Conservation (phyloP, 2,888 invertebrate genomes). For the Lamproptera curius region DNA sequence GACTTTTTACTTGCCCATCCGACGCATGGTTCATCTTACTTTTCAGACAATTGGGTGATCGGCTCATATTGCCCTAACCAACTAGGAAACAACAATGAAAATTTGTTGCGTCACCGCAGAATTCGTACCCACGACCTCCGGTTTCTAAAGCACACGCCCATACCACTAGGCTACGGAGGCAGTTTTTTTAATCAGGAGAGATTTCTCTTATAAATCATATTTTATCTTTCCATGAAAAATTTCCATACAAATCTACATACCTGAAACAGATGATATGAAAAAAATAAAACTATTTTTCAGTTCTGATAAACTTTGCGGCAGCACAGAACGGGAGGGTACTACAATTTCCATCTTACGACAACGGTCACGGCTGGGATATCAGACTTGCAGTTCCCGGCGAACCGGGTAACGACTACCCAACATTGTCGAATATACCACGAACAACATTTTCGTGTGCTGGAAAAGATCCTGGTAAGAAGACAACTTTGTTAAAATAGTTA, state of each 20-base stretch:
- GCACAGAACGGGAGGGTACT: slow-evolving; percentile 48
- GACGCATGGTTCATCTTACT: no score
- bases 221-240: neutral
- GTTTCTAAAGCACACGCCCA: no score
- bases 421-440: slow-evolving; percentile 75
- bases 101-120: no score
- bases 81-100: no score
- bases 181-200: no score
- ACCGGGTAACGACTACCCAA: slow-evolving; percentile 82
- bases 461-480: slow-evolving; percentile 75
- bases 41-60: no score
- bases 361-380: slow-evolving; percentile 75
- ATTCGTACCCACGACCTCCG: no score
- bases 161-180: no score
- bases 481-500: no score
- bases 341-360: slow-evolving; percentile 41
- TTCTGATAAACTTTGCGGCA: slow-evolving; percentile 32
- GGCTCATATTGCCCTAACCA: no score
- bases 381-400: slow-evolving; percentile 81
- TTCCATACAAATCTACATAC: neutral
- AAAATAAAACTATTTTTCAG: slow-evolving; percentile 35
- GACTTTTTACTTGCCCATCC: no score
- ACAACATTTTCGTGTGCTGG: slow-evolving; percentile 81
- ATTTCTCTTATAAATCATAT: no score
- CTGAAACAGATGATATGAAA: neutral